Conservation (phyloP, 64 coral and sea anemone species). For the Dendrophyllia cribrosa region DNA sequence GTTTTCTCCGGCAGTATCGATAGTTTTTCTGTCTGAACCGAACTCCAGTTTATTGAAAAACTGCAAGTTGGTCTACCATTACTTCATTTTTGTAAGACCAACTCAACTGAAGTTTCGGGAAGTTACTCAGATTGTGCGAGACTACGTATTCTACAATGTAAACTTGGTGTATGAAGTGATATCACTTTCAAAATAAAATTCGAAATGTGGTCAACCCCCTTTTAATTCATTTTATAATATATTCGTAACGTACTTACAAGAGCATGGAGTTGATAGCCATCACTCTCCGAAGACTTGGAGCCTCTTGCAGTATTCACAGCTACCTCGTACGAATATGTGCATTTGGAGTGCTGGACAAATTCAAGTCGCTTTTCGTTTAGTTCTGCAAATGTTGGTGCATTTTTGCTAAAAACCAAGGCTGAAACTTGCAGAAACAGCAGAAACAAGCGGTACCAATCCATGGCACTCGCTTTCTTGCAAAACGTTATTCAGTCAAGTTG, state of each 20-base stretch:
- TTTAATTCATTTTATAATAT: no score
- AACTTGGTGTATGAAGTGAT: no score
- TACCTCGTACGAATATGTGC: conserved; percentile 75
- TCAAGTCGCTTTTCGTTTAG: not conserved
- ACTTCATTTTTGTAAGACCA: no score
- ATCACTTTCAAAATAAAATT: no score
- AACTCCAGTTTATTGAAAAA: no score
- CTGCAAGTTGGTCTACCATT: no score
- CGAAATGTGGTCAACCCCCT: no score
- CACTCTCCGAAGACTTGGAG: conserved; percentile 68
- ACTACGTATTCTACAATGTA: no score
- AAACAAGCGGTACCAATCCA: not conserved
- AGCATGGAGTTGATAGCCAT: conserved; percentile 66
- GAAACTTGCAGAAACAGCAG: not conserved
- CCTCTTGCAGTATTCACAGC: conserved; percentile 80
- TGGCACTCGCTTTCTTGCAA: not conserved
- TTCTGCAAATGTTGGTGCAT: not conserved
- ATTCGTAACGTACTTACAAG: conserved; percentile 40
- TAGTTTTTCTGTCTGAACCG: no score
- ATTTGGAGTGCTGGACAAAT: conserved; percentile 24
- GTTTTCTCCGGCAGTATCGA: no score
- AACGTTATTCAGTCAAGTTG: not conserved
- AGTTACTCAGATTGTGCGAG: no score
- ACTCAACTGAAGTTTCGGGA: no score
- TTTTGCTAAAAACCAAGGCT: not conserved